phyloP scores from a whole-genome alignment of 2,113 vertebrate species.

The human (Homo sapiens) region DNA sequence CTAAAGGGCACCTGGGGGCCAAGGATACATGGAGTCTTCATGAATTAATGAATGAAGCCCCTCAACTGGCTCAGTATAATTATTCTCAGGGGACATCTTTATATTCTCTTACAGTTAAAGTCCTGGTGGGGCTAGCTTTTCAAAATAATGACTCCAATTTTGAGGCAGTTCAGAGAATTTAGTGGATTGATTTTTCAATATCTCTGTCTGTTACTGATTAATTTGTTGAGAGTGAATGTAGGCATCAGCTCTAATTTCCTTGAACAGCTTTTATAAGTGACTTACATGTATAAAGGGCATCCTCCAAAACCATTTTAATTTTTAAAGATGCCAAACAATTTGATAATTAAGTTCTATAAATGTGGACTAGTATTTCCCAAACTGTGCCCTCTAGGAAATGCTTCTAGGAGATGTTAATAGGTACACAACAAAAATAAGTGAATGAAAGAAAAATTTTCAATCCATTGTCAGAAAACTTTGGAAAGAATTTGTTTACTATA shows the following conservation, averaged over 20 bases:
- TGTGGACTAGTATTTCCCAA: not conserved
- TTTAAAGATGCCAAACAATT: conserved; percentile 15
- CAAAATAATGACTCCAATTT: conserved; percentile 42
- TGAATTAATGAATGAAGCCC: not conserved
- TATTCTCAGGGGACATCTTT: conserved; percentile 2
- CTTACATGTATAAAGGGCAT: not conserved
- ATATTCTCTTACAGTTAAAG: not conserved
- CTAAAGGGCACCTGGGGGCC: not conserved
- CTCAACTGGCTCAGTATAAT: not conserved
- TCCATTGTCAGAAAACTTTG: not conserved
- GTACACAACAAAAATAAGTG: not conserved
- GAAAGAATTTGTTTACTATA: conserved; percentile 10
- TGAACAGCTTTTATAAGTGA: not conserved
- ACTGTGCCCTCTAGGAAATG: not conserved
- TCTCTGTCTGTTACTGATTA: conserved; percentile 10
- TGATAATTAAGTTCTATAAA: not conserved
- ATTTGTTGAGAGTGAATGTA: not conserved
- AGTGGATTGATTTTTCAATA: conserved; percentile 42
- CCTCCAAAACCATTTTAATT: not conserved
- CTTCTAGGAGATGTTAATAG: not conserved
- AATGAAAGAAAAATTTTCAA: not conserved
- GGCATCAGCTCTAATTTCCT: not conserved
- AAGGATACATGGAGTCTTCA: not conserved
- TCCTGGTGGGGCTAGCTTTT: conserved; percentile 22
- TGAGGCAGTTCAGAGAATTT: not conserved